phyloP scores from a whole-genome alignment of 1,140 invertebrate genomes.

The Galleria mellonella region DNA sequence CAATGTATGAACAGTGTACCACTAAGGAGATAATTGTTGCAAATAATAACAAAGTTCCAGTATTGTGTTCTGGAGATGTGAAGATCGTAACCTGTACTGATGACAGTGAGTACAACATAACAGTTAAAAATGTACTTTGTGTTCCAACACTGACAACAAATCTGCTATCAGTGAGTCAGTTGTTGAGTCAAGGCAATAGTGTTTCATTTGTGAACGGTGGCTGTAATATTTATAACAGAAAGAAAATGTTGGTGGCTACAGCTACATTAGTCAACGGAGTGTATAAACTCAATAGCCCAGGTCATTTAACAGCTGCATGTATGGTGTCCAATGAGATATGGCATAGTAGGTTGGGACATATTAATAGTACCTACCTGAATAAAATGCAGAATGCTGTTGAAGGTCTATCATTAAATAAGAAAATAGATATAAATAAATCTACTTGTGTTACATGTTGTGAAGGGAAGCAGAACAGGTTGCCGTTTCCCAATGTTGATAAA shows the following conservation, averaged over 20 bases:
- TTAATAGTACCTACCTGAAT: background rate
- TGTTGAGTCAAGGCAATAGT: slow-evolving; percentile 20
- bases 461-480: slow-evolving; percentile 3
- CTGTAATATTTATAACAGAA: slow-evolving; percentile 1
- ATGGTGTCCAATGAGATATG: background rate
- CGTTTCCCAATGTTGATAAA: background rate
- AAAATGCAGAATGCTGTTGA: background rate
- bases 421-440: background rate
- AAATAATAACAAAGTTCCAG: slow-evolving; percentile 27
- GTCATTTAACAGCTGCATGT: background rate
- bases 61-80: slow-evolving; percentile 25
- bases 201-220: background rate
- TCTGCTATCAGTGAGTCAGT: slow-evolving; percentile 25
- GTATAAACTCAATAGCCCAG: background rate
- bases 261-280: background rate
- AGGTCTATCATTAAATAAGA: background rate
- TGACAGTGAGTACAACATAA: slow-evolving; percentile 14
- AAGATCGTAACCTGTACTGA: slow-evolving; percentile 15
- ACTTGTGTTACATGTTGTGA: slow-evolving; percentile 3
- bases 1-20: background rate
- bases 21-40: slow-evolving; percentile 28
- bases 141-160: slow-evolving; percentile 24
- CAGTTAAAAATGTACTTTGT: slow-evolving; percentile 19
- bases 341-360: background rate
- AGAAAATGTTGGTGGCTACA: background rate